Evolutionary conservation across 2,888 invertebrate genomes (phyloP), one percentile per base, ranked within the genome.

Genomic region (Dasypogon diadema): DNA sequence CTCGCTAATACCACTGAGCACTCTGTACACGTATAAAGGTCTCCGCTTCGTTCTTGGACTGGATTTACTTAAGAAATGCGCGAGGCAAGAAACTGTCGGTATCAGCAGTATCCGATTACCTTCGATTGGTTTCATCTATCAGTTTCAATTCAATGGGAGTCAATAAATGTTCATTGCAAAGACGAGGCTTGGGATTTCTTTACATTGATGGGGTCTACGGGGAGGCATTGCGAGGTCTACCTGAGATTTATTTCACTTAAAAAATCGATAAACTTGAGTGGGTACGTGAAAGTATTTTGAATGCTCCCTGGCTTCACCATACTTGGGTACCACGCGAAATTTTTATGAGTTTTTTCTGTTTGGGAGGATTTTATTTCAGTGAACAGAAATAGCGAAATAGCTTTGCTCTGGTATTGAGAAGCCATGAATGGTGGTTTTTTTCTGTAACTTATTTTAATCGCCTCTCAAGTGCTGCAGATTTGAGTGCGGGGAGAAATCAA

Each of bases 231-330:
- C 21, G 21, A 14, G 21, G 34, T 18, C 2, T 22, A 63, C 34
- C 37, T 63, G 21, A 42, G 63, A 42, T 63, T 63, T 63, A 63
- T 63, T 63, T 63, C 63, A 37, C 42, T 63, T 63, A 37, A 21
- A 42, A 42, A 16, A 63, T 63, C 63, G 63, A 63, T 63, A 63
- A 63, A 63, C 34, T 22, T 24, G 26, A 42, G 42, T 37, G 63
- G 34, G 37, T 37, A 63, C 63, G 63, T 63, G 63, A 63, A 63
- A 63, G 63, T 63, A 63, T 34, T 63, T 37, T 21, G 12, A 63
- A 63, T 63, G 16, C 21, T 18, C 12, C 1, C 63, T 30, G 30
- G 30, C n/a, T n/a, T n/a, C n/a, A n/a, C n/a, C n/a, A n/a, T n/a
- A n/a, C n/a, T n/a, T n/a, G n/a, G n/a, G n/a, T n/a, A n/a, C n/a